A percentile compares a stretch with the other conserved stretches of the same genome.
Conservation (phyloP, 2,113 vertebrate species). For the Pseudorectes ferrugineus region DNA sequence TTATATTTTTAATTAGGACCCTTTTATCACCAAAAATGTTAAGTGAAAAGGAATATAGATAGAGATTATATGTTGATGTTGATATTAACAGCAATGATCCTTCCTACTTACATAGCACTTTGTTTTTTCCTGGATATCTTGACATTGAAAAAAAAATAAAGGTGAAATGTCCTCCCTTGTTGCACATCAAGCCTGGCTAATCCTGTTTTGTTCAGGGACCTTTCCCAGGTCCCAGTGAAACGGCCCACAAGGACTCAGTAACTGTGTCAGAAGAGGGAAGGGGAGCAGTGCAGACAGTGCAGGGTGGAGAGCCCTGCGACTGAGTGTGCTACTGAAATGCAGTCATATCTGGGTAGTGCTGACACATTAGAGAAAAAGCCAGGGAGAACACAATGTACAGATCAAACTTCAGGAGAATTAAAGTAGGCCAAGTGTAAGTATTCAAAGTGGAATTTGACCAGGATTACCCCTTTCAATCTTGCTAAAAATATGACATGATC, state of each 20-base stretch:
- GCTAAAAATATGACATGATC: constrained; percentile 25
- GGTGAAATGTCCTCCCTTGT: background rate
- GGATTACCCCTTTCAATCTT: constrained; percentile 28
- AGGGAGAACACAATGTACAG: background rate
- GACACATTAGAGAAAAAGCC: background rate
- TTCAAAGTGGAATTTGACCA: constrained; percentile 30
- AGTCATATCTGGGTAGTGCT: background rate
- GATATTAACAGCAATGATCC: background rate
- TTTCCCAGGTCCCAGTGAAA: background rate
- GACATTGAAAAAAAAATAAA: background rate
- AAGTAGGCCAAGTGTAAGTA: background rate
- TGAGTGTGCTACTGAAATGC: background rate
- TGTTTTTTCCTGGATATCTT: background rate
- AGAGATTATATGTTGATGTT: background rate
- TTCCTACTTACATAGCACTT: background rate
- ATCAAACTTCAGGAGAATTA: background rate
- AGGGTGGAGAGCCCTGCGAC: fast-evolving
- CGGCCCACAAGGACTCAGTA: background rate
- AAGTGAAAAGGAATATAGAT: constrained; percentile 9
- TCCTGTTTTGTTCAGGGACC: background rate
- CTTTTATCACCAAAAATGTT: constrained; percentile 28
- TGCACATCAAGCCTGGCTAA: background rate
- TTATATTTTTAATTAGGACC: constrained; percentile 57
- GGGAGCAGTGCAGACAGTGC: fast-evolving
- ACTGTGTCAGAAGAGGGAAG: background rate